Conservation (phyloP, 2,888 invertebrate genomes). For the Quadroppia sp. region DNA sequence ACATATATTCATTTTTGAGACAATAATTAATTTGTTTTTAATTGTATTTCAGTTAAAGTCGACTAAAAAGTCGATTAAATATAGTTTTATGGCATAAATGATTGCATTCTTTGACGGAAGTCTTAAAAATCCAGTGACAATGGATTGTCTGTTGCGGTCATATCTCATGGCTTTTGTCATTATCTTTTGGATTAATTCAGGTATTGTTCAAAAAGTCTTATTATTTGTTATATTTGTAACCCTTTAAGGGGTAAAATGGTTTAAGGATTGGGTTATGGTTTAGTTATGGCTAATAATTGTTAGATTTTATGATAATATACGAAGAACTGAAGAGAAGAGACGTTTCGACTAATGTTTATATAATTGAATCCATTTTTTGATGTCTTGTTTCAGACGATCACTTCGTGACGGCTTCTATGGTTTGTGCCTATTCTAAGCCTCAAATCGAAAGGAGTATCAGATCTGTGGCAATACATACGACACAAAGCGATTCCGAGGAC, state of each 20-base stretch:
- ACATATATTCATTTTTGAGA: no score
- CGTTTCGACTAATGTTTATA: no score
- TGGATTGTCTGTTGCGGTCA: conserved; percentile 3
- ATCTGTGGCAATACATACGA: background rate
- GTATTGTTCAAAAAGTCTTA: background rate
- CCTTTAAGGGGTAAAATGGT: no score
- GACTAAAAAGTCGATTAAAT: no score
- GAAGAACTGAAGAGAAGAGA: no score
- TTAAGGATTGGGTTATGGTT: no score
- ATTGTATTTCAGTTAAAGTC: no score
- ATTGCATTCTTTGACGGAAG: background rate
- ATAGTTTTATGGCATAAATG: background rate
- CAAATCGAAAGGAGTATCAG: background rate
- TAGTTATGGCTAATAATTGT: no score
- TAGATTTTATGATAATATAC: no score
- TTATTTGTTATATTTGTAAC: no score
- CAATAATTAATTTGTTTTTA: no score
- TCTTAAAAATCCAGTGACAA: background rate
- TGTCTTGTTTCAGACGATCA: background rate
- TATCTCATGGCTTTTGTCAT: background rate
- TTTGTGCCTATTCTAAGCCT: conserved; percentile 27
- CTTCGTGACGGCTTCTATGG: background rate
- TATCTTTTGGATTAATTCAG: background rate
- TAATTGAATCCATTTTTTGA: no score
- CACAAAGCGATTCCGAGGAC: background rate